Percentiles rank a stretch among this genome's conserved stretches.
Conservation (phyloP, 2,888 invertebrate species). For the Amblyjoppa fuscipennis region DNA sequence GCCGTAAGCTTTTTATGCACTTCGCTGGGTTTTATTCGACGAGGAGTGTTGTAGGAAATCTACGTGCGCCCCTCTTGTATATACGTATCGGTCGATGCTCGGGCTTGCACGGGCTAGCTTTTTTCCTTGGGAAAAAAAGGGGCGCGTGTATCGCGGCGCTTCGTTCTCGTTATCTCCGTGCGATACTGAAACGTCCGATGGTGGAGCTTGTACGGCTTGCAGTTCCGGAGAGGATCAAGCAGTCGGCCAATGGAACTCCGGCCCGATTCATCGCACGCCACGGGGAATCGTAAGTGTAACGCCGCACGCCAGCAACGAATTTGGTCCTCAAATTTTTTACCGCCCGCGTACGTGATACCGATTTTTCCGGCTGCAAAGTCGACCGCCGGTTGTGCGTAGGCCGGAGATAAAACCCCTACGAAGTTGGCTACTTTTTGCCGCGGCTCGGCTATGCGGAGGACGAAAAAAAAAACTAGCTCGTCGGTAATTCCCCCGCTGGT, state of each 20-base stretch:
- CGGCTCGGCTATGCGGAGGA: conserved; percentile 13
- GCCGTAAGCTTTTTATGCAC: conserved; percentile 76
- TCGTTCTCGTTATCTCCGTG: background rate
- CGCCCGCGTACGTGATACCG: conserved; percentile 41
- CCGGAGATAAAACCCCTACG: conserved; percentile 55
- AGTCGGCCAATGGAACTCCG: conserved; percentile 17
- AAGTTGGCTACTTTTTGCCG: conserved; percentile 45
- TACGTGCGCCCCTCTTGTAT: background rate
- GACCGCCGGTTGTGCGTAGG: conserved; percentile 25
- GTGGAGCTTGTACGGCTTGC: background rate
- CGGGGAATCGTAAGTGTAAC: conserved; percentile 20
- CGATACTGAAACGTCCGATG: background rate
- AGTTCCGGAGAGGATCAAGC: background rate
- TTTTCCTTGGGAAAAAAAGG: background rate
- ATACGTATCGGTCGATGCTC: conserved; percentile 23
- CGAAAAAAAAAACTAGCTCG: conserved; percentile 42
- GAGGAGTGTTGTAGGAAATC: conserved; percentile 53
- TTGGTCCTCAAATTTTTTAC: conserved; percentile 45
- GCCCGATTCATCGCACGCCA: conserved; percentile 13
- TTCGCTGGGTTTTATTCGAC: conserved; percentile 69
- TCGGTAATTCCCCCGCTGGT: conserved; percentile 43
- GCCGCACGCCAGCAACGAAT: conserved; percentile 21
- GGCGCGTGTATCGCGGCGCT: background rate
- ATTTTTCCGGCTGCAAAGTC: conserved; percentile 46
- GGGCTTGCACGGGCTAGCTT: conserved; percentile 35